phyloP scores from a whole-genome alignment of 2,113 vertebrate genomes.

The Camelus bactrianus region DNA sequence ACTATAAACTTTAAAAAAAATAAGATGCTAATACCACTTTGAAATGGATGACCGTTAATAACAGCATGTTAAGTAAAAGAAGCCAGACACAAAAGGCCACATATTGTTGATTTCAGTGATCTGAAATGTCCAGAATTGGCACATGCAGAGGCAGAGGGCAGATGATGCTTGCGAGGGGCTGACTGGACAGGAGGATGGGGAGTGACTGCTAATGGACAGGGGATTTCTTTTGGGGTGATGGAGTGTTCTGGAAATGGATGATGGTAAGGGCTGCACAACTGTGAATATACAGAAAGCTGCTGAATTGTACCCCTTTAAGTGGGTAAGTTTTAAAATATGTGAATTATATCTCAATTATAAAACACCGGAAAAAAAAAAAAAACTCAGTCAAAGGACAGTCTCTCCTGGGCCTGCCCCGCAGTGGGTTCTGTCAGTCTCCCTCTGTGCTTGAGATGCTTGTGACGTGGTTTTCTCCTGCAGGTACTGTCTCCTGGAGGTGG shows the following conservation, averaged over 20 bases:
- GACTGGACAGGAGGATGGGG: neutral
- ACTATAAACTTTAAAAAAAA: no score
- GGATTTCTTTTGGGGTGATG: neutral
- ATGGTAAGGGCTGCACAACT: neutral
- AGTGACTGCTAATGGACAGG: neutral
- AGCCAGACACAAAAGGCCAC: neutral
- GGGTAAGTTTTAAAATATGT: neutral
- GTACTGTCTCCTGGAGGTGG: neutral
- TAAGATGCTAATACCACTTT: neutral
- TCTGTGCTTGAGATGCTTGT: neutral
- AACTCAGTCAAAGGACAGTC: neutral
- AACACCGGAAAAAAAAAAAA: neutral
- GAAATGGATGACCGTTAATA: neutral
- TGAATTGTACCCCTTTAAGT: no score
- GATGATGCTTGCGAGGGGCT: neutral
- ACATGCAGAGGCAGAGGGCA: neutral
- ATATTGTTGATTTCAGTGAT: neutral
- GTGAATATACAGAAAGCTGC: neutral
- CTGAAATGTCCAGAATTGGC: neutral
- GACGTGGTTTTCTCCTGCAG: neutral
- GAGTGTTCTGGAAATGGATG: neutral
- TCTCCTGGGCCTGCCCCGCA: neutral
- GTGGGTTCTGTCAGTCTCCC: fast-evolving
- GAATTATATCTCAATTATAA: neutral
- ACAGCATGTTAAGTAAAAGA: neutral